Evolutionary conservation across 1,140 invertebrate species (phyloP).

Genomic region (Steinernema feltiae): DNA sequence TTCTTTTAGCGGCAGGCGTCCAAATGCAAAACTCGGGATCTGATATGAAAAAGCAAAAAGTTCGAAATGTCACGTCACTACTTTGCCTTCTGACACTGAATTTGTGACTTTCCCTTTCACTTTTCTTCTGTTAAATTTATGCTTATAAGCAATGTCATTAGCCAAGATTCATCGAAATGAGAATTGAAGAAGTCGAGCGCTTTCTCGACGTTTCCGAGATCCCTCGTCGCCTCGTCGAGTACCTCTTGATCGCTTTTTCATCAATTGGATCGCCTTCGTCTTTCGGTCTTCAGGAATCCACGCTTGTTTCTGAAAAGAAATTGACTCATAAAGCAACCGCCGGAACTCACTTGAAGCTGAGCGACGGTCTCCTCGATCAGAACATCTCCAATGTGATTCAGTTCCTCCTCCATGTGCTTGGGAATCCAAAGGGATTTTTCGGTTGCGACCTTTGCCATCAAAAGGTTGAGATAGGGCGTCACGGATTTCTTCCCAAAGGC

Average conservation of each 20-base stretch:
- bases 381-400: background rate
- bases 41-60: too few species aligned
- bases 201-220: background rate
- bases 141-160: too few species aligned
- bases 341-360: background rate
- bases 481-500: background rate
- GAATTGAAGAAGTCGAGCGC: background rate
- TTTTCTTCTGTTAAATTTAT: too few species aligned
- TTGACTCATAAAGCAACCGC: background rate
- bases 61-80: too few species aligned
- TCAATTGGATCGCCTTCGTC: background rate
- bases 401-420: background rate
- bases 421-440: background rate
- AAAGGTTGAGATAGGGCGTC: background rate
- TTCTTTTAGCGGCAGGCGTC: too few species aligned
- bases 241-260: background rate
- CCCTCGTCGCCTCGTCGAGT: background rate
- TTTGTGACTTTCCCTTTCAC: too few species aligned
- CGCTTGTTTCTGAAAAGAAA: background rate
- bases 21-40: too few species aligned
- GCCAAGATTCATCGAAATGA: too few species aligned
- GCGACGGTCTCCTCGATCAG: background rate
- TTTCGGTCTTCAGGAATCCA: background rate
- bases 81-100: too few species aligned
- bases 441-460: background rate